Evolutionary conservation across 2,113 vertebrate genomes (phyloP).

Genomic region (Psittacara wagleri): DNA sequence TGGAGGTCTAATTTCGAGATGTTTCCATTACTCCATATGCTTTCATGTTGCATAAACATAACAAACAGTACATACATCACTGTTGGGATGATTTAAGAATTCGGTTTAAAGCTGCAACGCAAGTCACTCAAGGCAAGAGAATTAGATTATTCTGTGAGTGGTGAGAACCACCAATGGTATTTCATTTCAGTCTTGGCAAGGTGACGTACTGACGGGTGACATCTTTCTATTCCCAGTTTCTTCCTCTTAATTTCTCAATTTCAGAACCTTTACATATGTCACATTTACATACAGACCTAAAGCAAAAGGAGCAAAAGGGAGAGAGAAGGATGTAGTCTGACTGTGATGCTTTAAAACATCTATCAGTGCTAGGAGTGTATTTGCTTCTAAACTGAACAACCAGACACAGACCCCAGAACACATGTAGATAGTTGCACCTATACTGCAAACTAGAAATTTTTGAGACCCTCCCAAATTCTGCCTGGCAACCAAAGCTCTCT

Average conservation of each 20-base stretch:
- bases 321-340: neutral
- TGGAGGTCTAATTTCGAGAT: conserved; percentile 36
- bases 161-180: neutral
- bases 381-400: neutral
- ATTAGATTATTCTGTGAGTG: neutral
- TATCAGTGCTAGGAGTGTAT: neutral
- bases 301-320: neutral
- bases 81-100: conserved; percentile 8
- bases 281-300: neutral
- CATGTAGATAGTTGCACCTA: neutral
- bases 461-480: neutral
- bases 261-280: neutral
- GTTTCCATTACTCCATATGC: conserved; percentile 30
- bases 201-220: neutral
- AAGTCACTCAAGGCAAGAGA: conserved; percentile 20
- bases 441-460: neutral
- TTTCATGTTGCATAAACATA: neutral
- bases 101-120: neutral
- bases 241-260: neutral
- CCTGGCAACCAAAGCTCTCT: neutral
- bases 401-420: neutral
- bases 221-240: neutral
- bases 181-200: neutral
- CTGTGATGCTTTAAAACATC: neutral
- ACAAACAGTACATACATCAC: neutral